Evolutionary conservation across 2,888 invertebrate genomes (phyloP), one percentile per base, ranked within the genome.

Genomic region (Caradrina kadenii): DNA sequence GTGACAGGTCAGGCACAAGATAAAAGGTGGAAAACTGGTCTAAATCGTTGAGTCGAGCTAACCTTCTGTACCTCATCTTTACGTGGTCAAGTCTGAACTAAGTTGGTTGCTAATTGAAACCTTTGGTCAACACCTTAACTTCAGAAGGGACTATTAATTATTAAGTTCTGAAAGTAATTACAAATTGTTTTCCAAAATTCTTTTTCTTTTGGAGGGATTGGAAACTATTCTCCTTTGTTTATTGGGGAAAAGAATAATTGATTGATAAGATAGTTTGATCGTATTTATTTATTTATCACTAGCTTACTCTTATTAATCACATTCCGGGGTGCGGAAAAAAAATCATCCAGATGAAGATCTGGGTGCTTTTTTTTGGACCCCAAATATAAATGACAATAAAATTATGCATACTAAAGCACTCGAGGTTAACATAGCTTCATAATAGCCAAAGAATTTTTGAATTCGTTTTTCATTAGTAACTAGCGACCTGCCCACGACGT

Each of bases 31-130:
- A n/a, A n/a, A n/a, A n/a, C n/a, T n/a, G n/a, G n/a, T 26, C 26
- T 26, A 4, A 3, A 3, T 3, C 26, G 4, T 26, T 26, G 4
- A 11, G 17, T 45, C 0, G 26, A 39, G 5, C 5, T 0, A 1
- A 13, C 10, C 48, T 74, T 66, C 70, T 71, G 55, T 26, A 19
- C 0, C 17, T 22, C 15, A 17, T 7, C 42, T 7, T 6, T 50
- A 8, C 15, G 31, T 55, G 67, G 7, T 19, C 11, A 11, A 11
- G n/a, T 2, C 26, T 13, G 21, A 76, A 52, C 55, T 31, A 77
- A 73, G 73, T 76, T 77, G 31, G 45, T 62, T 31, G 39, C 56
- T 73, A 77, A 73, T 73, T 73, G 73, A 77, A 73, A 77, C 73
- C 77, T 59, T 70, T 70, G 71, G 76, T 59, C 70, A 69, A 55